Evolutionary conservation across 2,797 vertebrate species (phyloP).

Genomic region (Pseudotriccus pelzelni): DNA sequence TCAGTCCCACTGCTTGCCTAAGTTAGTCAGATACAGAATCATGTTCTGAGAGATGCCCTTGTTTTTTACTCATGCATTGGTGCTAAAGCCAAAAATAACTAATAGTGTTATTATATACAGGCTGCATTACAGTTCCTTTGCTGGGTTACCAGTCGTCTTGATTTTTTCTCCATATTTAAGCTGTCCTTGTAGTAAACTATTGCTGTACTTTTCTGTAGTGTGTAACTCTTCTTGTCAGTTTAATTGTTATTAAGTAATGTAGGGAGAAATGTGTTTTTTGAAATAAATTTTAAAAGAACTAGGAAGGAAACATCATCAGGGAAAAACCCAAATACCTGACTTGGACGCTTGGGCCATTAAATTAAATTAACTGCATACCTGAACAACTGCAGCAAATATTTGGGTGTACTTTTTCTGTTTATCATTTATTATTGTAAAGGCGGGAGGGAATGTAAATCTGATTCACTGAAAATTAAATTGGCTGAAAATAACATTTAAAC

Average conservation of each 20-base stretch:
- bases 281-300: neutral
- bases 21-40: neutral
- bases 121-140: neutral
- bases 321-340: neutral
- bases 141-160: neutral
- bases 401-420: neutral
- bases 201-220: neutral
- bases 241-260: neutral
- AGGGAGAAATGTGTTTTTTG: neutral
- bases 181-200: neutral
- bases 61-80: neutral
- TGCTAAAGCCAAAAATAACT: neutral
- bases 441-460: neutral
- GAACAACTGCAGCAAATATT: neutral
- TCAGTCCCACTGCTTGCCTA: neutral
- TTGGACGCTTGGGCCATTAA: accelerated
- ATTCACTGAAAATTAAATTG: neutral
- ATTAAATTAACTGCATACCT: neutral
- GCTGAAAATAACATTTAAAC: neutral
- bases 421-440: neutral
- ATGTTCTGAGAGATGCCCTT: neutral
- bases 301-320: neutral
- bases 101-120: accelerated
- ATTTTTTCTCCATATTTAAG: neutral
- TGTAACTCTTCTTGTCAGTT: neutral